A percentile compares a stretch with the other conserved stretches of the same genome.
phyloP scores from a whole-genome alignment of 2,797 vertebrate species.

The Acrossocheilus fasciatus region DNA sequence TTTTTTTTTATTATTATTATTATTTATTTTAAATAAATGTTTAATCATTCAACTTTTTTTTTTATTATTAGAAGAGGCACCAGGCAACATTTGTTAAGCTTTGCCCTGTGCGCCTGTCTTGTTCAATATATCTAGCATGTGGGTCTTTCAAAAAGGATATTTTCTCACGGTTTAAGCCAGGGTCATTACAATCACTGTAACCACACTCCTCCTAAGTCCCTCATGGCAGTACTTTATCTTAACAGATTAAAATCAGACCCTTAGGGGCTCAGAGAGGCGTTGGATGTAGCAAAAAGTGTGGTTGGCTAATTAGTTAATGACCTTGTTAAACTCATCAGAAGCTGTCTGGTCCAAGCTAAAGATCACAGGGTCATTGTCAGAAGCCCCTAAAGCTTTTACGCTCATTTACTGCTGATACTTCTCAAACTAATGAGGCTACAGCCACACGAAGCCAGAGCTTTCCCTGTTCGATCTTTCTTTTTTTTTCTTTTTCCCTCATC shows the following conservation, averaged over 20 bases:
- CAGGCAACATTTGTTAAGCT: conserved; percentile 30
- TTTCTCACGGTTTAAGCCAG: conserved; percentile 18
- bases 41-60: not conserved
- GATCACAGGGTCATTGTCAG: conserved; percentile 24
- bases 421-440: conserved; percentile 15
- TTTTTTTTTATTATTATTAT: not conserved
- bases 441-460: no score
- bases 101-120: conserved; percentile 16
- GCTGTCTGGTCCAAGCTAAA: conserved; percentile 25
- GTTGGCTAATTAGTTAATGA: conserved; percentile 45
- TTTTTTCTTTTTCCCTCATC: no score
- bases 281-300: conserved; percentile 20
- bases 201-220: conserved; percentile 4
- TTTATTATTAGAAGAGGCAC: conserved; percentile 33
- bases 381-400: conserved; percentile 28
- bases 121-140: conserved; percentile 29
- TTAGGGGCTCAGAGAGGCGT: not conserved
- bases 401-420: conserved; percentile 16
- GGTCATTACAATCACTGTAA: conserved; percentile 3
- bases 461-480: no score
- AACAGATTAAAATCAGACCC: conserved; percentile 40
- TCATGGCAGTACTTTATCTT: conserved; percentile 24
- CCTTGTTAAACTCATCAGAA: conserved; percentile 37
- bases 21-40: conserved; percentile 5
- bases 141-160: conserved; percentile 35